Evolutionary conservation across 2,113 vertebrate species (phyloP), one percentile per base, ranked within the genome.

Genomic region (Corythornis vintsioides): DNA sequence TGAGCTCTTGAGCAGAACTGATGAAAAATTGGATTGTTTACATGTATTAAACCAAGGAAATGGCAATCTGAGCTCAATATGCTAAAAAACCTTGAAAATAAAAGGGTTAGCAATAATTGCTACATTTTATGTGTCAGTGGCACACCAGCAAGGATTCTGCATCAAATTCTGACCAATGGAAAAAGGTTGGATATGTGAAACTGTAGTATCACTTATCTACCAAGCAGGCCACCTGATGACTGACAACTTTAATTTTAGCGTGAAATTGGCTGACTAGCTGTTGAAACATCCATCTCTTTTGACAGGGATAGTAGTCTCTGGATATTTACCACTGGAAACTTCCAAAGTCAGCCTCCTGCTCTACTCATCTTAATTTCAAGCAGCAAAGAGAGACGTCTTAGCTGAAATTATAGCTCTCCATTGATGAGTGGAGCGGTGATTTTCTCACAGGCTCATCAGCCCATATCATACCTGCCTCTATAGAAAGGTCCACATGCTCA

Each of bases 221-320:
- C 83, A 89, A 83, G 74, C 96, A 88, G 89, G 84, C 87, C 83
- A 95, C 94, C 94, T 92, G 93, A 96, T 97, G 96, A 97, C 93
- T 96, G 97, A 97, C 97, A 97, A 95, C 95, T 96, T 97, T 96
- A 97, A 97, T 97, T 97, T 96, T 61, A 97, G 94, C 87, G 59
- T 97, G 96, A 97, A 97, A 96, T 96, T 97, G 96, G 96, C 94
- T 97, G 96, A 87, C 89, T 95, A 89, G 86, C 93, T 86, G 76
- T 45, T 89, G 93, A 93, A 92, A 95, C 90, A 95, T 92, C 94
- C 92, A 92, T 95, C 93, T 94, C 74, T 86, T 88, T 93, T 92
- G 95, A 96, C 93, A 93, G 89, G 86, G 83, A 81, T 83, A 84
- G 77, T 8, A 55, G 61, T 81, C 88, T 73, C 87, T 4, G 7